phyloP scores from a whole-genome alignment of 2,797 vertebrate species.

The Cuculus canorus region DNA sequence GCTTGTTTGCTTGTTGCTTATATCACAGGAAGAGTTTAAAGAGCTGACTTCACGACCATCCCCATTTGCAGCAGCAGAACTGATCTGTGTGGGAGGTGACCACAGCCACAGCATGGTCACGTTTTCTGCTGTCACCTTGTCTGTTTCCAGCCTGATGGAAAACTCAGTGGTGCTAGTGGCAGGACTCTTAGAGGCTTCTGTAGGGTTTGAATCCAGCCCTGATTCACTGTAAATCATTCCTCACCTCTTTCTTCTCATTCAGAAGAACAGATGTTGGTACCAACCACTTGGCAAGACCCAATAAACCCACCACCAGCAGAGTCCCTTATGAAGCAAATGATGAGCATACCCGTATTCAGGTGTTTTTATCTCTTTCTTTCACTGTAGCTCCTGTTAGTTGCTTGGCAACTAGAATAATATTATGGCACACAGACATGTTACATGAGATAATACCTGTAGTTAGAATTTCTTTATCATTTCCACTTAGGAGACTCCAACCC shows the following conservation, averaged over 20 bases:
- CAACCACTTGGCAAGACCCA: not conserved
- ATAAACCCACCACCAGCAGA: not conserved
- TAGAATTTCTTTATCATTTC: constrained; percentile 10
- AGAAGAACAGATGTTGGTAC: not conserved
- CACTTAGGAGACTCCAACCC: not conserved
- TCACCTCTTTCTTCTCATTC: not conserved
- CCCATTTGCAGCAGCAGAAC: not conserved
- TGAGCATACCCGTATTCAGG: not conserved
- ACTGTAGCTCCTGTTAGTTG: not conserved
- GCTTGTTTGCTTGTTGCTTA: not conserved
- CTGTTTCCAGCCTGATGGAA: not conserved
- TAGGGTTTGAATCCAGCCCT: not conserved
- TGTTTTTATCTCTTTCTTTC: not conserved
- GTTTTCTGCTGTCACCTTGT: not conserved
- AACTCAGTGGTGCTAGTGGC: not conserved
- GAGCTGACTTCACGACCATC: not conserved
- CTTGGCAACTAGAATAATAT: constrained; percentile 38
- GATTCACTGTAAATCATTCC: not conserved
- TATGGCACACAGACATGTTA: not conserved
- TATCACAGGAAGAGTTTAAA: not conserved
- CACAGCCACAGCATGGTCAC: not conserved
- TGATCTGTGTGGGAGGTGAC: rapidly evolving
- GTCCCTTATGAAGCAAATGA: not conserved
- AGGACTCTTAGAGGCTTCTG: not conserved
- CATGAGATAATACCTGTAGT: constrained; percentile 6